Conservation (phyloP, 2,113 vertebrate species). For the Hemichromis elongatus region DNA sequence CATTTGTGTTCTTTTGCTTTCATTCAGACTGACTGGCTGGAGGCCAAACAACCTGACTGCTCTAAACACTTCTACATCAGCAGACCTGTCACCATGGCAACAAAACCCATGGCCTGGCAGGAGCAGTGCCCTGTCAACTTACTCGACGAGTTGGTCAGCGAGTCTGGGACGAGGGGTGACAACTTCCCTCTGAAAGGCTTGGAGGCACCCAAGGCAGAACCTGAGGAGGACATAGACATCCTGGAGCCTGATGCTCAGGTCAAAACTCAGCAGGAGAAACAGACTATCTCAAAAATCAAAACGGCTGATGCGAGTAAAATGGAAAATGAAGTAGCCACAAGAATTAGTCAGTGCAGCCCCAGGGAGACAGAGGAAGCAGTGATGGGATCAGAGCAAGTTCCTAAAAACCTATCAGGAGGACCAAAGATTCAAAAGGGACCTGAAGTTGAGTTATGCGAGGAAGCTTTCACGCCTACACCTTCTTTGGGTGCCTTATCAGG, state of each 20-base stretch:
- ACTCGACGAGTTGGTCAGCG: conserved; percentile 7
- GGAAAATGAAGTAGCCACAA: neutral
- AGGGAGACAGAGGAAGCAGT: neutral
- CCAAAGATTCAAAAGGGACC: neutral
- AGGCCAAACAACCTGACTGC: conserved; percentile 14
- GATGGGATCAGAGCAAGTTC: neutral
- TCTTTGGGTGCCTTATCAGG: neutral
- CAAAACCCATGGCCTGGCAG: conserved; percentile 25
- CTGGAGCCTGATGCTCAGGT: neutral
- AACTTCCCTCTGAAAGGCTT: neutral
- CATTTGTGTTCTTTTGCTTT: neutral
- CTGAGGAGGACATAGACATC: conserved; percentile 36
- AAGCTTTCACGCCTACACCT: neutral
- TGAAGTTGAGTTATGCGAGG: neutral
- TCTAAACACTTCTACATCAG: conserved; percentile 10
- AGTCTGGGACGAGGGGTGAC: neutral
- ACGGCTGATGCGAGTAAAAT: neutral
- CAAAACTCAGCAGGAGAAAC: neutral
- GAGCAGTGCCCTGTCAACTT: conserved; percentile 9
- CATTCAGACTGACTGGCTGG: conserved; percentile 21
- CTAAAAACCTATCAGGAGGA: neutral
- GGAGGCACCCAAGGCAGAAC: conserved; percentile 32
- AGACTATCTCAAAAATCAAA: neutral
- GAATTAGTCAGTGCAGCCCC: neutral
- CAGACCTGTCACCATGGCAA: conserved; percentile 45